These are phyloP conservation scores for Eulemur macaco DNA, from an alignment of 2,113 vertebrate species.

Conservation along the genomic window DNA sequence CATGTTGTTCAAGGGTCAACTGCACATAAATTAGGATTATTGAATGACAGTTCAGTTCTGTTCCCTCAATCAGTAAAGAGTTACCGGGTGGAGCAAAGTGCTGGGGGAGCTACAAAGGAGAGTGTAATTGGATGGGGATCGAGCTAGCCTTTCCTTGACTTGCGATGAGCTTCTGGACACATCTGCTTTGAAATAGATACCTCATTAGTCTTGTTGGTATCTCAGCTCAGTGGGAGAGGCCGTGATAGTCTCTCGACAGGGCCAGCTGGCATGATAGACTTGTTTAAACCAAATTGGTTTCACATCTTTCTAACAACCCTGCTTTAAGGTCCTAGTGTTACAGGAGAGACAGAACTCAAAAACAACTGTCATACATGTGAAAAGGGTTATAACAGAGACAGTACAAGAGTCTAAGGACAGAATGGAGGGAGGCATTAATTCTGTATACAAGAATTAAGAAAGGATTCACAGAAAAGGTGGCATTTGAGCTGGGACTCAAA, in stretches of 20 bases:
- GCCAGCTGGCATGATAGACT: constrained; percentile 29
- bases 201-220: constrained; percentile 42
- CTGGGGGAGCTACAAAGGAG: not conserved
- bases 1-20: not conserved
- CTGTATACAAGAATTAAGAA: not conserved
- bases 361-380: not conserved
- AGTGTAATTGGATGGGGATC: constrained; percentile 28
- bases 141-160: constrained; percentile 61
- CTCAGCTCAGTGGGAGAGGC: constrained; percentile 26
- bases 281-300: constrained; percentile 59
- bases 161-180: constrained; percentile 59
- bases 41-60: not conserved
- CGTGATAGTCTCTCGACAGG: constrained; percentile 43
- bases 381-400: not conserved
- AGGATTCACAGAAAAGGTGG: not conserved
- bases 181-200: constrained; percentile 59
- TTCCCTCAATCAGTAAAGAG: not conserved
- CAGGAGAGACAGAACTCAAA: constrained; percentile 56
- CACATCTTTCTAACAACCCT: constrained; percentile 38
- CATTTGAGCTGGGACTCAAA: constrained; percentile 11
- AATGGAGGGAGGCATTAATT: not conserved
- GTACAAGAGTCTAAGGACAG: not conserved
- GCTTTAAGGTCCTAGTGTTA: constrained; percentile 16
- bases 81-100: not conserved
- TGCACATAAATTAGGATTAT: not conserved